These are phyloP conservation scores for Mythimna pallens DNA, from an alignment of 2,888 invertebrate species.

Conservation along the genomic window DNA sequence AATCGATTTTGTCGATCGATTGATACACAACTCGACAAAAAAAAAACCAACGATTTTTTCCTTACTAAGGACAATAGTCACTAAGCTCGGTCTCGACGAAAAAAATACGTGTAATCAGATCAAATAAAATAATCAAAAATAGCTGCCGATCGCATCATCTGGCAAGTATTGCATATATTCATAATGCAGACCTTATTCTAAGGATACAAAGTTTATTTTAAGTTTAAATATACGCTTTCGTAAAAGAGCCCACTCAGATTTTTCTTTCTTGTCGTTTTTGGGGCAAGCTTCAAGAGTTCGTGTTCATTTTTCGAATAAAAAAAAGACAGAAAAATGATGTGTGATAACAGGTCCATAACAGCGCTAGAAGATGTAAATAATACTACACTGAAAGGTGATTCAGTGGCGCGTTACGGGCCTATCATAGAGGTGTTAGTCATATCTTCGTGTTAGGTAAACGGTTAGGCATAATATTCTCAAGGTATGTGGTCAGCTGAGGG, in stretches of 20 bases:
- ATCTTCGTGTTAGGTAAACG: slow-evolving; percentile 35
- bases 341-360: slow-evolving; percentile 20
- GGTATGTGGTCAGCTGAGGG: slow-evolving; percentile 80
- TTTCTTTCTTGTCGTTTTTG: too few relatives aligned
- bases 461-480: slow-evolving; percentile 75
- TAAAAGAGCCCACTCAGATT: slow-evolving; percentile 20
- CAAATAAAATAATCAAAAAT: slow-evolving; percentile 37
- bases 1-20: slow-evolving; percentile 18
- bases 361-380: slow-evolving; percentile 25
- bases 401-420: slow-evolving; percentile 42
- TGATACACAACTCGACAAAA: slow-evolving; percentile 53
- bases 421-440: slow-evolving; percentile 14
- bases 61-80: slow-evolving; percentile 47
- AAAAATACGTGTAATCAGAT: slow-evolving; percentile 31
- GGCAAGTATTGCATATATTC: slow-evolving; percentile 37
- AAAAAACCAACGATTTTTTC: slow-evolving; percentile 43
- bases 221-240: slow-evolving; percentile 21
- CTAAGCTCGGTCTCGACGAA: slow-evolving; percentile 34
- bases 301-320: slow-evolving; percentile 32
- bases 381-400: slow-evolving; percentile 27
- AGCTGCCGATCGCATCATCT: slow-evolving; percentile 29
- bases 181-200: slow-evolving; percentile 39
- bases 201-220: slow-evolving; percentile 25
- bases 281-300: slow-evolving; percentile 8
- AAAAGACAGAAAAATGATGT: slow-evolving; percentile 3